Evolutionary conservation across 2,888 invertebrate species (phyloP), one percentile per base, ranked within the genome.

Genomic region (Campaea margaritaria): DNA sequence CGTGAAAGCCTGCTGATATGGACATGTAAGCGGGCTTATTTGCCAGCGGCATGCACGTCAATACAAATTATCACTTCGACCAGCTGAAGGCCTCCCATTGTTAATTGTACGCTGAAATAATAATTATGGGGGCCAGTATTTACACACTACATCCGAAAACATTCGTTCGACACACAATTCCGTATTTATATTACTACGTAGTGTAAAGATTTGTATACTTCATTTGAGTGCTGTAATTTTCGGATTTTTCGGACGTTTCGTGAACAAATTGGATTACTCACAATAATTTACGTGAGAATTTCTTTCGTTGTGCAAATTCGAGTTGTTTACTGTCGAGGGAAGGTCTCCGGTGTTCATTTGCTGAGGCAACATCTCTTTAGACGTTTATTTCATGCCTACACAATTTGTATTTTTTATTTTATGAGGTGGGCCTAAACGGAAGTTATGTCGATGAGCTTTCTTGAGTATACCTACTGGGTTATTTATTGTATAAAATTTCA

Each of bases 61-160:
- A 88, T 88, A 86, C 83, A 76, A 86, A 86, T 88, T 87, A 86
- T 81, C 83, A 81, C 79, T 81, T 75, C 78, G 73, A 73, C 74
- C 76, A 71, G 70, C 76, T 78, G 78, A 82, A 85, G 75, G 74
- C 74, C 69, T 78, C 76, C 79, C 74, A 71, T 82, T 83, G 86
- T 82, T 89, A 89, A 88, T 87, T 86, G 83, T 82, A 75, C 80
- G 80, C 82, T 84, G 88, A 87, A 88, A 89, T 86, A 89, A 87
- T 88, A 82, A 89, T 89, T 89, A 88, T 82, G 84, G 81, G 84
- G 86, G 86, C 80, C 84, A 69, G 76, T 88, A 80, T 89, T 87
- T 87, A 81, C 85, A 75, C 72, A 75, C 79, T 73, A 79, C 79
- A 83, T 84, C 81, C 81, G 76, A 82, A 84, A 85, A 86, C 85